A percentile compares a stretch with the other conserved stretches of the same genome.
These are phyloP conservation scores for Ceuthmochares aereus DNA, from an alignment of 2,113 vertebrate species.

Conservation along the genomic window DNA sequence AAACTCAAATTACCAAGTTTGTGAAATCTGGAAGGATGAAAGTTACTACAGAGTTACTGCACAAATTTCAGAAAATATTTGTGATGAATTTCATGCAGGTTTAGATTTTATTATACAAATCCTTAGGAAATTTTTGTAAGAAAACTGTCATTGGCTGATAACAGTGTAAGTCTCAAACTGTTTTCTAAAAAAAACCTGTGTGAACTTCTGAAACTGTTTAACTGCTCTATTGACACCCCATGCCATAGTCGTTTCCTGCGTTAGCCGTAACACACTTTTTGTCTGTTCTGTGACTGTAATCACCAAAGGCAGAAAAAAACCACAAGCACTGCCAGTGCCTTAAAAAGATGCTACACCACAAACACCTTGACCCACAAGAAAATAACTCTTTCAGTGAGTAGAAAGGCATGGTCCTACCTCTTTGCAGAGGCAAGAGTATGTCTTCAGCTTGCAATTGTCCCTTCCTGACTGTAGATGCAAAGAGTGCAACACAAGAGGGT, in stretches of 20 bases:
- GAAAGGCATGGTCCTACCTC: not conserved
- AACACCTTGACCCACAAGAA: not conserved
- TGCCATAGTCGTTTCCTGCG: not conserved
- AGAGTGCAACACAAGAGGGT: not conserved
- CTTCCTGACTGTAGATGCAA: not conserved
- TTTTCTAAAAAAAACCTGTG: not conserved
- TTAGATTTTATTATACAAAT: not conserved
- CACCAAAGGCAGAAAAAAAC: not conserved
- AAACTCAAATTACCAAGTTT: not conserved
- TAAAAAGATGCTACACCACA: not conserved
- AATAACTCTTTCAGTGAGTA: not conserved
- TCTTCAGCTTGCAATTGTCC: not conserved
- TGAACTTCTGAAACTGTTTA: not conserved
- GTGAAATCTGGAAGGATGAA: not conserved
- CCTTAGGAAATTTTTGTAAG: not conserved
- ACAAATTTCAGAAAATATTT: conserved; percentile 3
- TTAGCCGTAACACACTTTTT: not conserved
- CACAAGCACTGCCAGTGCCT: not conserved
- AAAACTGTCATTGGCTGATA: not conserved
- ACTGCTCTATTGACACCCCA: not conserved
- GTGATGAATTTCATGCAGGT: not conserved
- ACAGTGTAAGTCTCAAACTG: not conserved
- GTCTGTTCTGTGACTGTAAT: not conserved
- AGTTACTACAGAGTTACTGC: not conserved
- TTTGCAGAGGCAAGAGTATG: not conserved